Conservation (phyloP, 2,113 vertebrate species). For the Phodopus roborovskii region DNA sequence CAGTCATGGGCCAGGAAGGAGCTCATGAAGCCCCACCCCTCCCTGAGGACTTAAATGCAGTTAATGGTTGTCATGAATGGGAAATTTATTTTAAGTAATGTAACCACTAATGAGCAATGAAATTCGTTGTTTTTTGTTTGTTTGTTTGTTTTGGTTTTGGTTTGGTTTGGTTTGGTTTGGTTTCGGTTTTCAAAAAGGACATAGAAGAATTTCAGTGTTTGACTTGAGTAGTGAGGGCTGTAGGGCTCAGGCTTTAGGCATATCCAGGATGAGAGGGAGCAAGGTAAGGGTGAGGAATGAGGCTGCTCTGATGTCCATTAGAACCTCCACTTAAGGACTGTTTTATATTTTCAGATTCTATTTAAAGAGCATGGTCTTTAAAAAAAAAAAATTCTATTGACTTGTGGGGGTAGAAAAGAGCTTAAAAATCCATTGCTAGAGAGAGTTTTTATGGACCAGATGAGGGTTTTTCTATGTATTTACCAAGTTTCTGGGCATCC, state of each 20-base stretch:
- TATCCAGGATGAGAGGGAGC: background rate
- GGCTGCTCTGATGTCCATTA: background rate
- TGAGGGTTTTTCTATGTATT: background rate
- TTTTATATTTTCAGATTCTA: slow-evolving; percentile 40
- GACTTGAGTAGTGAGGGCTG: slow-evolving; percentile 5
- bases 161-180: too few relatives aligned
- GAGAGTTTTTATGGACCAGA: background rate
- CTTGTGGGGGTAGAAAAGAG: background rate
- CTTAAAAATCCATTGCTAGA: slow-evolving; percentile 25
- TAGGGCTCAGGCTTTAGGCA: background rate
- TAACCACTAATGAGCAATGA: background rate
- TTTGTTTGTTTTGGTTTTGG: background rate
- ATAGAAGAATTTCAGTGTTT: background rate
- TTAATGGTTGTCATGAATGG: background rate
- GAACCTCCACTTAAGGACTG: background rate
- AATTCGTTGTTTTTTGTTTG: background rate
- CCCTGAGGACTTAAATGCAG: background rate
- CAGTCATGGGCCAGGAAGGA: background rate
- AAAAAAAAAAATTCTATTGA: background rate
- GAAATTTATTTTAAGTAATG: background rate
- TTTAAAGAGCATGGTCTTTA: background rate
- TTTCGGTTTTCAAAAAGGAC: background rate
- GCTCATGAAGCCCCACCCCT: background rate
- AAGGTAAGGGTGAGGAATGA: background rate
- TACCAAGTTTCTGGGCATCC: slow-evolving; percentile 20